Evolutionary conservation across 2,113 vertebrate genomes (phyloP).

Genomic region (Crotalus viridis): DNA sequence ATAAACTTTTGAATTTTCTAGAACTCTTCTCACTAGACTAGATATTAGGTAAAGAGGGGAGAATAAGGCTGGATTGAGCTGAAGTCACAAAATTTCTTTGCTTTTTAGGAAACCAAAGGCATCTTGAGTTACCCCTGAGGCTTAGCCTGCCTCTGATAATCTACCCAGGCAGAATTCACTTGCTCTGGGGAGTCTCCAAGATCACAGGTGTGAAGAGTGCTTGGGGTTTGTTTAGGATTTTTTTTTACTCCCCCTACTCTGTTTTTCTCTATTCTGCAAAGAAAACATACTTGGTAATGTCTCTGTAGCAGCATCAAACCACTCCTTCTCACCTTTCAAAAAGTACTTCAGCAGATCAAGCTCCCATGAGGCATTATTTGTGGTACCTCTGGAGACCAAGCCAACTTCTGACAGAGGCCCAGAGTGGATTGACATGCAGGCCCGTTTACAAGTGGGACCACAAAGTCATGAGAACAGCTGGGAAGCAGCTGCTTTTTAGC

Average conservation of each 20-base stretch:
- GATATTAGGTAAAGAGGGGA: neutral
- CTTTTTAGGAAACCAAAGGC: conserved; percentile 8
- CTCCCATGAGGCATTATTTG: neutral
- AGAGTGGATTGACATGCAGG: rapidly evolving
- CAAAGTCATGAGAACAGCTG: neutral
- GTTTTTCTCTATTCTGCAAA: conserved; percentile 11
- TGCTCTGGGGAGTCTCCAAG: neutral
- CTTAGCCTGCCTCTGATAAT: neutral
- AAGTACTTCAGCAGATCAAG: neutral
- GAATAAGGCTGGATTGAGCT: neutral
- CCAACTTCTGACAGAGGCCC: neutral
- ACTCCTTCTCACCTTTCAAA: neutral
- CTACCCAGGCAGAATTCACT: neutral
- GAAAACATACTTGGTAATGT: conserved; percentile 3
- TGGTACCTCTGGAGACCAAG: neutral
- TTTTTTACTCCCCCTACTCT: neutral
- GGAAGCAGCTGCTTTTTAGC: neutral
- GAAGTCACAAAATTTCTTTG: neutral
- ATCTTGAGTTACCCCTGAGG: neutral
- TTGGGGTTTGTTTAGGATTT: neutral
- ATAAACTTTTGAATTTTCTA: neutral
- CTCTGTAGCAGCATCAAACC: neutral
- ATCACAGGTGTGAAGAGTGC: neutral
- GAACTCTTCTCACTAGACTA: neutral
- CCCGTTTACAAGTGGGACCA: neutral